Base-by-base conservation (phyloP, 2,113 vertebrate species). In the Marmota flaviventris region DNA sequence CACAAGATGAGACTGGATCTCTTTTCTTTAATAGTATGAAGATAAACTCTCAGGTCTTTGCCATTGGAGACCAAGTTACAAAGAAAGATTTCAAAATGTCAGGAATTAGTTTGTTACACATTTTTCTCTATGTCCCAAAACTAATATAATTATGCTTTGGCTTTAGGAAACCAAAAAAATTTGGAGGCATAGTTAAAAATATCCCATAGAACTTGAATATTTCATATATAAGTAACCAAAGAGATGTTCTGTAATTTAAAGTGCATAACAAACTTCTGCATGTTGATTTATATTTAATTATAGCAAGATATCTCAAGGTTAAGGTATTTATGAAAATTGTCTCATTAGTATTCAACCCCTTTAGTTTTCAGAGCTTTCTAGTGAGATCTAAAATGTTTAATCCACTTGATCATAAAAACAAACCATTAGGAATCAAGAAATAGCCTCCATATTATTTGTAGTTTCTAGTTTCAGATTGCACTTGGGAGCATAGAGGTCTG, bases 371-470 rank as follows among this genome's bases (percentile, higher is more conserved):
- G 73, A 78, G 89, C 69, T 96, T 97, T 96, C 91, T 97, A 96
- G 63, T 96, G 58, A 97, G 77, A 91, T 96, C 85, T 94, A 87
- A 97, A 94, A 86, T 95, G 51, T 90, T 89, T 97, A 97, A 97
- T 96, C 91, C 37, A 97, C 95, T 97, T 97, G 87, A 96, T 97
- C 95, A 91, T 97, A 82, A 93, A 97, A 98, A 82, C 83, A 95
- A 97, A 95, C 69, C 76, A 89, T 77, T 89, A 89, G 51, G 42
- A 98, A 94, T 85, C 84, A 95, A 91, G 76, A 79, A 93, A 93
- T 84, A 81, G 39, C 25, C 77, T 96, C 58, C 89, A 12, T 76
- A 61, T 95, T 95, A 91, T 88, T 90, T 93, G 67, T 95, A 76
- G 45, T 85, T 78, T 87, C 37, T 29, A 78, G 56, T 42, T 97